phyloP scores from a whole-genome alignment of 2,888 invertebrate genomes.

The Dryomyza anilis region DNA sequence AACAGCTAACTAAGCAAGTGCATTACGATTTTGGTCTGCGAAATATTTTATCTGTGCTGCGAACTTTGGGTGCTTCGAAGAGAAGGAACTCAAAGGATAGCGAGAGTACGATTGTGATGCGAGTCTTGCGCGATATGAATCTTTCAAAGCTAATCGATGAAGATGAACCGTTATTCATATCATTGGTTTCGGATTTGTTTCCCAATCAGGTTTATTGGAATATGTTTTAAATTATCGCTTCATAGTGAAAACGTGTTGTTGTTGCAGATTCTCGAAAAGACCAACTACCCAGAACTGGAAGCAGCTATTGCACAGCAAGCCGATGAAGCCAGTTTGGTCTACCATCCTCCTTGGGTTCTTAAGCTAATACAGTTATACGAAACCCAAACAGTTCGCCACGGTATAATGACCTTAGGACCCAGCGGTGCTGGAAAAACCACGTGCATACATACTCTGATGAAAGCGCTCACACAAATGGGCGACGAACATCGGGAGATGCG shows the following conservation, averaged over 20 bases:
- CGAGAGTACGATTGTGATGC: conserved; percentile 95
- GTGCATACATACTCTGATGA: conserved; percentile 87
- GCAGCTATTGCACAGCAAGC: conserved; percentile 85
- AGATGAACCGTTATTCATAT: conserved; percentile 97
- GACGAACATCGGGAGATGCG: conserved; percentile 89
- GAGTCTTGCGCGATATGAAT: conserved; percentile 97
- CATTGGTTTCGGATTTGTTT: conserved; percentile 92
- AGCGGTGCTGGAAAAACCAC: conserved; percentile 94
- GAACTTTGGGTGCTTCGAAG: conserved; percentile 91
- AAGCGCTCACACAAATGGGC: conserved; percentile 83
- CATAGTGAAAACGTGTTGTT: neutral
- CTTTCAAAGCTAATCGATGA: conserved; percentile 95
- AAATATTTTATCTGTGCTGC: conserved; percentile 91
- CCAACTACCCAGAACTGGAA: conserved; percentile 86
- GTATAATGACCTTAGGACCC: conserved; percentile 95
- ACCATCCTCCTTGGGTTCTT: conserved; percentile 93
- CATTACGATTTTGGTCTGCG: conserved; percentile 97
- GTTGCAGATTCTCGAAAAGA: conserved; percentile 79
- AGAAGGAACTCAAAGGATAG: conserved; percentile 88
- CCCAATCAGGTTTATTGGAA: conserved; percentile 74
- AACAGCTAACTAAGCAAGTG: conserved; percentile 96
- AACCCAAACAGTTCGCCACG: conserved; percentile 93
- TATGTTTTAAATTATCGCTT: neutral
- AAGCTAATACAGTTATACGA: conserved; percentile 96
- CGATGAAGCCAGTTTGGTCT: conserved; percentile 78